phyloP scores from a whole-genome alignment of 2,113 vertebrate species.

The Falcunculus frontatus region DNA sequence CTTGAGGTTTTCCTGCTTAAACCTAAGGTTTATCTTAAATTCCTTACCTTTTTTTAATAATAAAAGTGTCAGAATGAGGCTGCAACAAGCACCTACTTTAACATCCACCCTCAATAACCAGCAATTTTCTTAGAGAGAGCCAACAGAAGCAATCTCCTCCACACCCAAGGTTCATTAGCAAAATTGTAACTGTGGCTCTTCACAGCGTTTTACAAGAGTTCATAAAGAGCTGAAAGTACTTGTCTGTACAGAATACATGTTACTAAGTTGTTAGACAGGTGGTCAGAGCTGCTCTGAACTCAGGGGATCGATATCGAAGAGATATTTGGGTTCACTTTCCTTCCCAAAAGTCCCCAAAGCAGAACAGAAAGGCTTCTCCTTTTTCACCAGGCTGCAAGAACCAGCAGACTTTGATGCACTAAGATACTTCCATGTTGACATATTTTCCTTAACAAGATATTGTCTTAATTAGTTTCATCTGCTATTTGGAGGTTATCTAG shows the following conservation, averaged over 20 bases:
- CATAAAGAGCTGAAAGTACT: not conserved
- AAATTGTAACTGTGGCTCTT: not conserved
- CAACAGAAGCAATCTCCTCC: not conserved
- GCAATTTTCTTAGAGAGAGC: not conserved
- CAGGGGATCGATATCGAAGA: not conserved
- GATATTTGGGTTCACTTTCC: conserved; percentile 15
- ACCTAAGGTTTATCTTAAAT: not conserved
- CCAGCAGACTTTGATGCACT: not conserved
- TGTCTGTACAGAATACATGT: not conserved
- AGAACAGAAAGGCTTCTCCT: not conserved
- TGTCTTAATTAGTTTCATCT: conserved; percentile 38
- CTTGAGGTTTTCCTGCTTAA: not conserved
- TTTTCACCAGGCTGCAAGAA: conserved; percentile 30
- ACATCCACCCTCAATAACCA: not conserved
- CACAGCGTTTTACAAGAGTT: not conserved
- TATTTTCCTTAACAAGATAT: conserved; percentile 29
- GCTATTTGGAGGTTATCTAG: conserved; percentile 16
- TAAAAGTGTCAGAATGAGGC: not conserved
- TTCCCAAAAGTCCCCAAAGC: not conserved
- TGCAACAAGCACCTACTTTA: not conserved
- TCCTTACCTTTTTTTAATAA: not conserved
- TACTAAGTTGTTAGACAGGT: not conserved
- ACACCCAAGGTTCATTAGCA: not conserved
- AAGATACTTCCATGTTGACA: not conserved
- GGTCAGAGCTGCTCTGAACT: not conserved